Base-by-base conservation (phyloP, 2,888 invertebrate genomes). In the Xanthorhoe spadicearia region DNA sequence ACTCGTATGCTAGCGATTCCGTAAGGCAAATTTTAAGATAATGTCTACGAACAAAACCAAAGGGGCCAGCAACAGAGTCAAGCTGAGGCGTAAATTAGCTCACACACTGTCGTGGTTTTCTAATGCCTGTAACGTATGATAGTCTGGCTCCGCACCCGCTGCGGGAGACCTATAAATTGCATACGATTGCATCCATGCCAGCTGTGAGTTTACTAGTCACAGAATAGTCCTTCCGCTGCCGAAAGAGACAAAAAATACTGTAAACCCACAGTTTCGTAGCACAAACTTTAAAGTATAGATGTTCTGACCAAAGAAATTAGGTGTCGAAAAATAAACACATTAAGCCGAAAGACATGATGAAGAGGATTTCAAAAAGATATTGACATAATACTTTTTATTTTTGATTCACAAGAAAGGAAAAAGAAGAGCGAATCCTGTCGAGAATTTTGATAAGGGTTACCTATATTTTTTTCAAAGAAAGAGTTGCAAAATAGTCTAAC, bases 81-180 rank as follows among this genome's bases (percentile, higher is more conserved):
- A 51, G 55, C 66, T 19, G 59, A 55, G 57, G 70, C 67, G 76
- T 71, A 74, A 75, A 75, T 79, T 77, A 77, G 68, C 61, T 51
- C 54, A 61, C 63, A 62, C 59, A 59, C 68, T 74, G 72, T 78
- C 81, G 77, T 73, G 80, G 79, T 77, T 77, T 79, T 76, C 81
- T 80, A 81, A 81, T 77, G 82, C 74, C 73, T 69, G 76, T 77
- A 82, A 80, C 80, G 72, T 81, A 83, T 74, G 80, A 76, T 61
- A 66, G 63, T 65, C 63, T 52, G 67, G 63, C 59, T 60, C 67
- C 73, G 77, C 74, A 74, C 88, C 87, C 81, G 86, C 85, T 82
- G 89, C 64, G 87, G 78, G 82, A 87, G 87, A 89, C 87, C 77
- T 81, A 89, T 90, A 89, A 89, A 90, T 90, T 84, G 83, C 83